These are phyloP conservation scores for Cynodonichthys magdalenae DNA, from an alignment of 2,797 vertebrate genomes.

Conservation along the genomic window DNA sequence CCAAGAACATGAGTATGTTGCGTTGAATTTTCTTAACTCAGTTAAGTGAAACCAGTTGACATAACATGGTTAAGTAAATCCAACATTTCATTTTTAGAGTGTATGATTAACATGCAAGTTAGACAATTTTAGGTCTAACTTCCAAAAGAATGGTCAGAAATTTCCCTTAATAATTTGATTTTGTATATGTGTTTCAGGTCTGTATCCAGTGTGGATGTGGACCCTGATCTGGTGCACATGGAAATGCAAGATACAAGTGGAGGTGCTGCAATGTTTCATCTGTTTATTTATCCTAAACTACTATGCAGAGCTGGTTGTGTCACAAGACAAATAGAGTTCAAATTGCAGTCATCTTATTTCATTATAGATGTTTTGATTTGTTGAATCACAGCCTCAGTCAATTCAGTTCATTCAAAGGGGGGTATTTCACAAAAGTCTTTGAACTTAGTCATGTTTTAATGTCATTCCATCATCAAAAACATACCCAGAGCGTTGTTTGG, in stretches of 20 bases:
- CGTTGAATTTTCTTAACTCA: no score
- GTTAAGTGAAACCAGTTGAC: no score
- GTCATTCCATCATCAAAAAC: no score
- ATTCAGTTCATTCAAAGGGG: no score
- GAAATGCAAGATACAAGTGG: slow-evolving; percentile 91
- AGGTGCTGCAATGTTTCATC: slow-evolving; percentile 78
- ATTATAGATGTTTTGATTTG: background rate
- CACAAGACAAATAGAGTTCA: no score
- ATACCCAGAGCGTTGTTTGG: no score
- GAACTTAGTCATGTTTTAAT: no score
- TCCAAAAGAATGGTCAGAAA: background rate
- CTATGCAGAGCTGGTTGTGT: no score
- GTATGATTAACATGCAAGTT: background rate
- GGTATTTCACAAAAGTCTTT: no score
- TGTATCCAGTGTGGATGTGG: slow-evolving; percentile 87
- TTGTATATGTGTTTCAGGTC: slow-evolving; percentile 82
- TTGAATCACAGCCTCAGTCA: background rate
- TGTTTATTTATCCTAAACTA: background rate
- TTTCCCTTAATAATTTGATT: background rate
- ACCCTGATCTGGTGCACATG: slow-evolving; percentile 93
- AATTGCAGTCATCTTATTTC: background rate
- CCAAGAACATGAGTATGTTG: no score
- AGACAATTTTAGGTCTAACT: background rate
- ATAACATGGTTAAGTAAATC: no score
- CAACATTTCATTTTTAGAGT: no score